Evolutionary conservation across 2,797 vertebrate genomes (phyloP), one percentile per base, ranked within the genome.

Genomic region (Heteromormyrus szaboi): DNA sequence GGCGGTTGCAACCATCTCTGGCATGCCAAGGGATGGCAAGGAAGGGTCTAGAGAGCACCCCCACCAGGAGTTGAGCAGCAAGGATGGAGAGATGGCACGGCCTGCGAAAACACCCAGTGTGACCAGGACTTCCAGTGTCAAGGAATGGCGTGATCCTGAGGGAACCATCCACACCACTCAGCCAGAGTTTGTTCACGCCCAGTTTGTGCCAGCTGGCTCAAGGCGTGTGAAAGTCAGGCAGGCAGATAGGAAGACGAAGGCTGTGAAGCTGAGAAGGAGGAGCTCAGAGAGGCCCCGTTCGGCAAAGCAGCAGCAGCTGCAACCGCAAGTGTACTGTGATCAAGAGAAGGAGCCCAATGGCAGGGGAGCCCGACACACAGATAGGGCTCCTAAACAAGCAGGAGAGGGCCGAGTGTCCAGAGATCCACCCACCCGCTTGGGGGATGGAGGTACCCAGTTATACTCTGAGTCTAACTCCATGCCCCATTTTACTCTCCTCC

Each of bases 391-490:
- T 76, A 93, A 92, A 92, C 91, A 94, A 85, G 88, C 89, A 41
- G 72, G 92, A 0, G 94, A 92, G 62, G 91, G 87, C 0, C 95
- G 92, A 88, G 88, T 44, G 2, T 92, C 92, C 19, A 89, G 14
- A 94, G 91, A 90, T 90, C 88, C 22, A 90, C 93, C 53, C 54
- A 89, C 0, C 94, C 92, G 25, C 90, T 92, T 94, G 2, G 89
- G 93, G 14, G 96, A 96, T 0, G 92, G 93, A 19, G 93, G 92
- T 0, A 94, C 95, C 87, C 95, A 96, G 50, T 97, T 97, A 0
- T 96, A 96, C 89, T 97, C 97, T 0, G 97, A 99, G 90, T 96
- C 96, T 0, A 97, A 96, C 89, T 94, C 90, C 72, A 92, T 95
- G 88, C 86, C 92, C 44, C 91, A 91, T 86, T 89, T 50, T 83